Percentiles rank a stretch among this genome's conserved stretches.
These are phyloP conservation scores for Diplazon laetatorius DNA, from an alignment of 2,888 invertebrate species.

Conservation along the genomic window DNA sequence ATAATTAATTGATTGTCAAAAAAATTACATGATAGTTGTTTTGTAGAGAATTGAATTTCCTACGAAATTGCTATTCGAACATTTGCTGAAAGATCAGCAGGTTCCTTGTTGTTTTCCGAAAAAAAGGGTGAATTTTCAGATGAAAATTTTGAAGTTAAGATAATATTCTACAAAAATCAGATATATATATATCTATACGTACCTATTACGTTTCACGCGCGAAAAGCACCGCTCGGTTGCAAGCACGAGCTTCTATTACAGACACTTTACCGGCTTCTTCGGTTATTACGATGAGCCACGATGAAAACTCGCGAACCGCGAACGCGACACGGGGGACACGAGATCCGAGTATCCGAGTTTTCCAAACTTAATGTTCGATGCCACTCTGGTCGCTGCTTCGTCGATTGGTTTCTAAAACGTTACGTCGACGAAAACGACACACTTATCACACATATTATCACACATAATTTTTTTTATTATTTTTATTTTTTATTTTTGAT, in stretches of 20 bases:
- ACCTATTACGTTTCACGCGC: conserved; percentile 42
- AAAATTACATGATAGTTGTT: too few relatives aligned
- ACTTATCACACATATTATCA: conserved; percentile 16
- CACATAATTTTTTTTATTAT: too few relatives aligned
- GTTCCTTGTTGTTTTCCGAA: too few relatives aligned
- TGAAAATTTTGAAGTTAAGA: too few relatives aligned
- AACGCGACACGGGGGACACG: background rate
- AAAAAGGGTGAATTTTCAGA: too few relatives aligned
- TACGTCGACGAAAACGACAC: conserved; percentile 3
- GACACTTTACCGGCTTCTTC: conserved; percentile 58
- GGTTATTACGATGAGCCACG: conserved; percentile 49
- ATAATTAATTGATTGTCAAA: too few relatives aligned
- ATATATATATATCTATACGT: conserved; percentile 24
- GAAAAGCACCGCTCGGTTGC: conserved; percentile 33
- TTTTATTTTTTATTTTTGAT: too few relatives aligned
- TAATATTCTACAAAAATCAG: too few relatives aligned
- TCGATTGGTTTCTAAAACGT: conserved; percentile 18
- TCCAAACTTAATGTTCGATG: conserved; percentile 2
- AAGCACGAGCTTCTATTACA: conserved; percentile 35
- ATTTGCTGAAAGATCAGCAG: too few relatives aligned
- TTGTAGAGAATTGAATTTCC: too few relatives aligned
- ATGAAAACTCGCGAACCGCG: conserved; percentile 31
- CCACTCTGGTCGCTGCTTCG: conserved; percentile 5
- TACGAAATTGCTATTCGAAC: too few relatives aligned
- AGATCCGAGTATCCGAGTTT: background rate